Evolutionary conservation across 1,140 invertebrate species (phyloP).

Genomic region (Drosophila ogumai): DNA sequence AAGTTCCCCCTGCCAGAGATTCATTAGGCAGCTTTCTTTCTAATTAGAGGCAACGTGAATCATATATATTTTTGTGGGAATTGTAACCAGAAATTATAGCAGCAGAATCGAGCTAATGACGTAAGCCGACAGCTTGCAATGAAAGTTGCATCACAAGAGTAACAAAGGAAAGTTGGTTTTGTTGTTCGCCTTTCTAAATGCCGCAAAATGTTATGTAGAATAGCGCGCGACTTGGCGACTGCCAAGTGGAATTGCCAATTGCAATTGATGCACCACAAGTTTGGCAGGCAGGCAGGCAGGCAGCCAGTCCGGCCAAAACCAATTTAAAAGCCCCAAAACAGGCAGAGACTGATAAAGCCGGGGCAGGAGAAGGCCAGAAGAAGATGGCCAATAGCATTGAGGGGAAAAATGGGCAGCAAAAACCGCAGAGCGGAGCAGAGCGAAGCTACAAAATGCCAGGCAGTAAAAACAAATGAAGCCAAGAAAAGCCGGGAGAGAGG

Average conservation of each 20-base stretch:
- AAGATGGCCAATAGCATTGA: constrained; percentile 34
- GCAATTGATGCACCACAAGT: constrained; percentile 76
- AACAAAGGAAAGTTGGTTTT: constrained; percentile 68
- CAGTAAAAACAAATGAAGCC: constrained; percentile 82
- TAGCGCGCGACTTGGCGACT: constrained; percentile 32
- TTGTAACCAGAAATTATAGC: background rate
- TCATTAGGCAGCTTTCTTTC: constrained; percentile 33
- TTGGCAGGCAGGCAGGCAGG: constrained; percentile 55
- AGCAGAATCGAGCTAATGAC: constrained; percentile 53
- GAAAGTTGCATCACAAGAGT: constrained; percentile 62
- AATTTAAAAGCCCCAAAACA: constrained; percentile 78
- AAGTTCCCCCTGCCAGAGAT: constrained; percentile 17
- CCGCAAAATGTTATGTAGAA: constrained; percentile 70
- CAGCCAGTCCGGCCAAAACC: constrained; percentile 56
- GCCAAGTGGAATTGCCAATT: constrained; percentile 64
- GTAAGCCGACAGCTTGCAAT: constrained; percentile 44
- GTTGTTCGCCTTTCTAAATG: constrained; percentile 77
- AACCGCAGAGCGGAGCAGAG: constrained; percentile 43
- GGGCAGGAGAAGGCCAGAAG: constrained; percentile 8
- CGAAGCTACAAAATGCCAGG: constrained; percentile 67
- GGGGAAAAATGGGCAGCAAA: too few relatives aligned
- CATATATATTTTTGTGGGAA: constrained; percentile 43
- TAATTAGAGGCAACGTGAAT: constrained; percentile 35
- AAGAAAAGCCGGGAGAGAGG: constrained; percentile 45
- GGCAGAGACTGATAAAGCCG: constrained; percentile 52